Base-by-base conservation (phyloP, 2,113 vertebrate species). In the Alouatta palliata region DNA sequence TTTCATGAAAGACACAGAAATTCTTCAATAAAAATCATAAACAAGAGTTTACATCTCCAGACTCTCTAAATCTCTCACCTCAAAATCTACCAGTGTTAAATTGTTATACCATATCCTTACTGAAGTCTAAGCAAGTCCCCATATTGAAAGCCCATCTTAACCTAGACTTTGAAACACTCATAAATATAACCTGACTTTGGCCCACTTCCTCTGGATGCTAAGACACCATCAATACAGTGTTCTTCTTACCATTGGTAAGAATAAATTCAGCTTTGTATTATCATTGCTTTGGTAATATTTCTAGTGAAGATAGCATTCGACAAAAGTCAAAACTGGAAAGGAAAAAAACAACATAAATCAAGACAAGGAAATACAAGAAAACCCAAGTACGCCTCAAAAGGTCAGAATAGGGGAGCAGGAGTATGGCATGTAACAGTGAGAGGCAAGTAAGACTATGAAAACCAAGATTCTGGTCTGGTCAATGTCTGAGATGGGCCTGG, bases 71-170 rank as follows among this genome's bases (percentile, higher is more conserved):
- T 30, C 16, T 0, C 3, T 87, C 12, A 47, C 47, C 54, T 76
- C 92, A 97, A 80, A 94, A 88, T 80, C 54, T 27, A 88, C n/a
- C 84, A 37, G 6, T 66, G 8, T 89, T 86, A 92, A 86, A 87
- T 23, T 83, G 25, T 79, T 71, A 43, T 1, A 58, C 25, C 45
- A 73, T 40, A 52, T 45, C 56, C 4, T 94, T 73, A 45, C 21
- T 5, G 16, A 81, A 4, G 61, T 87, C 23, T 89, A 86, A 25
- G 66, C 25, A 84, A 91, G 58, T 4, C 5, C 4, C 32, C 12
- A 3, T 14, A 43, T 32, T 73, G 16, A 64, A 96, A 82, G 76
- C 17, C 3, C 23, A 75, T 21, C 2, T 30, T 66, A 84, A 23
- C 6, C 19, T 40, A 12, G 37, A 83, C 52, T 68, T 83, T 35